phyloP scores from a whole-genome alignment of 2,888 invertebrate genomes.

The Eutolmus rufibarbis region DNA sequence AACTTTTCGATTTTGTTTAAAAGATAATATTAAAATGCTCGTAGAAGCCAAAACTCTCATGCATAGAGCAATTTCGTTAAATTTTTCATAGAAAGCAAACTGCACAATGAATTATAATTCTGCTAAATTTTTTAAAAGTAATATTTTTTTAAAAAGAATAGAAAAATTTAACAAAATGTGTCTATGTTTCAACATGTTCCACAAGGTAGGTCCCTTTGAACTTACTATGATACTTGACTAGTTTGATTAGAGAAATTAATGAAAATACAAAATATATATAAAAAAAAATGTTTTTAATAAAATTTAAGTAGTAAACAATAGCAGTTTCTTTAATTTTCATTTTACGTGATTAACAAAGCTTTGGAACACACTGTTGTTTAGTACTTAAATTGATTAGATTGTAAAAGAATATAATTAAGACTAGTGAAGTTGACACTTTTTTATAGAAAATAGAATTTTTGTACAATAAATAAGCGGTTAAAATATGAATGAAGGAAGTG shows the following conservation, averaged over 20 bases:
- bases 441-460: not conserved
- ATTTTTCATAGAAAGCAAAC: not conserved
- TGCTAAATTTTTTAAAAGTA: not conserved
- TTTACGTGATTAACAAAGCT: not conserved
- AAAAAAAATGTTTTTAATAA: not conserved
- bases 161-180: slow-evolving; percentile 22
- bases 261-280: not conserved
- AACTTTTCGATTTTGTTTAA: slow-evolving; percentile 19
- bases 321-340: not conserved
- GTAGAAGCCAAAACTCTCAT: slow-evolving; percentile 1
- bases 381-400: slow-evolving; percentile 32
- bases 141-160: not conserved
- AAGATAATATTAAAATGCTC: not conserved
- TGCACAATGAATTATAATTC: not conserved
- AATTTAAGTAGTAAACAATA: slow-evolving; percentile 35
- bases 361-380: slow-evolving; percentile 36
- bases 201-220: slow-evolving; percentile 27
- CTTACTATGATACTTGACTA: slow-evolving; percentile 14
- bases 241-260: slow-evolving; percentile 19
- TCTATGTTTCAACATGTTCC: slow-evolving; percentile 5
- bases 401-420: slow-evolving; percentile 16
- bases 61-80: slow-evolving; percentile 18
- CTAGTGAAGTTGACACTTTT: not conserved
- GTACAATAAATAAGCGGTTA: slow-evolving; percentile 25
- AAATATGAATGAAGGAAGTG: slow-evolving; percentile 12